Percentiles rank a stretch among this genome's conserved stretches.
Conservation (phyloP, 2,113 vertebrate genomes). For the Notiomystis cincta region DNA sequence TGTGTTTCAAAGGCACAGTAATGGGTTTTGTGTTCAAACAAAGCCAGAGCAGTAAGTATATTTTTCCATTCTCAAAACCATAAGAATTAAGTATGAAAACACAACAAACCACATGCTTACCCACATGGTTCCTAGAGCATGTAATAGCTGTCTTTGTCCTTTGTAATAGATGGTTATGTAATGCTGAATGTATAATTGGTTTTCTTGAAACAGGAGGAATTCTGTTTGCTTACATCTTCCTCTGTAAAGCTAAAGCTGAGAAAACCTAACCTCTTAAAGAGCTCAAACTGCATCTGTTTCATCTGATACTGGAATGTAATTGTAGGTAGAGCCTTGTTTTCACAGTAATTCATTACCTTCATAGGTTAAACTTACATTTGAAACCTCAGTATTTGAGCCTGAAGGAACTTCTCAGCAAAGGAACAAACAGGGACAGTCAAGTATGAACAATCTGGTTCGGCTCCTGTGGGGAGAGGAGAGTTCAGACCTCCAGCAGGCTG, state of each 20-base stretch:
- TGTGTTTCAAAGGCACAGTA: background rate
- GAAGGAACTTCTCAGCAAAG: conserved; percentile 47
- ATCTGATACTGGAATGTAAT: background rate
- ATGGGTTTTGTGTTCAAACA: background rate
- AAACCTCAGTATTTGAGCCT: conserved; percentile 73
- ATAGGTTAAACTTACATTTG: conserved; percentile 91
- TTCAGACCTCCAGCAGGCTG: conserved; percentile 71
- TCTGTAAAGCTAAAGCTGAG: background rate
- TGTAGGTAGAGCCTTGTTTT: background rate
- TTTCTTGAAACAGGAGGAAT: conserved; percentile 19
- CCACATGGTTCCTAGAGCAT: background rate
- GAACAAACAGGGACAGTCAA: conserved; percentile 49
- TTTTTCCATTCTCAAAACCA: conserved; percentile 13
- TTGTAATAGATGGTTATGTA: background rate
- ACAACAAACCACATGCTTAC: conserved; percentile 42
- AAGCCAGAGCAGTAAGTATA: background rate
- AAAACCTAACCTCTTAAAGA: background rate
- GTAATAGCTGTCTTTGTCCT: conserved; percentile 39
- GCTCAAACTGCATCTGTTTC: background rate
- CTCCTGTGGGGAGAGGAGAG: conserved; percentile 85
- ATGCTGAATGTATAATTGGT: background rate
- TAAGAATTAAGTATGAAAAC: conserved; percentile 32
- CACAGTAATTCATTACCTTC: background rate
- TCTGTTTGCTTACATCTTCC: background rate
- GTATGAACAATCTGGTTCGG: conserved; percentile 81